These are phyloP conservation scores for Phacellophora camtschatica DNA, from an alignment of 30 jellyfish, hydroid and myxozoan species.

Conservation along the genomic window DNA sequence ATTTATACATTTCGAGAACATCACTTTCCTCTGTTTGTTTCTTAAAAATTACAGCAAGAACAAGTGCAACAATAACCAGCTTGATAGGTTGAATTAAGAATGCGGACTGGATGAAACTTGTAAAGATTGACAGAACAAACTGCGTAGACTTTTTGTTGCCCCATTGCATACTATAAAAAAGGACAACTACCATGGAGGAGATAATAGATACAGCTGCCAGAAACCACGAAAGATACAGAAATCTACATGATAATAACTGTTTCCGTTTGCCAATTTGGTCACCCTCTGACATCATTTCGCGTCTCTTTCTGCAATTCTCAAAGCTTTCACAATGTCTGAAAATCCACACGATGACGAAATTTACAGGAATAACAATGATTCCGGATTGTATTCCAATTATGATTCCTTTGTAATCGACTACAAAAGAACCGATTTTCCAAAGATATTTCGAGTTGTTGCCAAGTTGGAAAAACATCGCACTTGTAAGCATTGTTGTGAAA, in stretches of 20 bases:
- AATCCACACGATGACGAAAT: constrained; percentile 45
- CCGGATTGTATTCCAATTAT: constrained; percentile 76
- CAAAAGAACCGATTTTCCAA: constrained; percentile 69
- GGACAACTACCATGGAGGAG: constrained; percentile 48
- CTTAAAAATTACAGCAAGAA: constrained; percentile 55
- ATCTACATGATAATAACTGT: constrained; percentile 34
- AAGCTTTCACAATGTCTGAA: constrained; percentile 57
- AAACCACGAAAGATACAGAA: constrained; percentile 44
- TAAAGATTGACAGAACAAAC: constrained; percentile 66
- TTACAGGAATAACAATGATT: constrained; percentile 68
- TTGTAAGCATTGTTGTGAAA: constrained; percentile 73
- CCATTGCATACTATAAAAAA: constrained; percentile 88
- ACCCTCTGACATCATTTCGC: background rate
- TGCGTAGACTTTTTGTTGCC: constrained; percentile 69
- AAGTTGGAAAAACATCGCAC: constrained; percentile 84
- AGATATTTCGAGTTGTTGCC: constrained; percentile 54
- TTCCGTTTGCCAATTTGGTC: constrained; percentile 2
- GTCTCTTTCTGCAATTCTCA: constrained; percentile 1
- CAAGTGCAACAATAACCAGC: constrained; percentile 57
- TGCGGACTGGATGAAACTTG: constrained; percentile 76
- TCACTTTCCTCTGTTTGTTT: constrained; percentile 39
- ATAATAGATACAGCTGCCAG: constrained; percentile 12
- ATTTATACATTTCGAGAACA: constrained; percentile 34
- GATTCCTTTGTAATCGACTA: constrained; percentile 58
- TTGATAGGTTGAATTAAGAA: constrained; percentile 76